A percentile compares a stretch with the other conserved stretches of the same genome.
Conservation (phyloP, 2,888 invertebrate genomes). For the Conchocele bisecta region DNA sequence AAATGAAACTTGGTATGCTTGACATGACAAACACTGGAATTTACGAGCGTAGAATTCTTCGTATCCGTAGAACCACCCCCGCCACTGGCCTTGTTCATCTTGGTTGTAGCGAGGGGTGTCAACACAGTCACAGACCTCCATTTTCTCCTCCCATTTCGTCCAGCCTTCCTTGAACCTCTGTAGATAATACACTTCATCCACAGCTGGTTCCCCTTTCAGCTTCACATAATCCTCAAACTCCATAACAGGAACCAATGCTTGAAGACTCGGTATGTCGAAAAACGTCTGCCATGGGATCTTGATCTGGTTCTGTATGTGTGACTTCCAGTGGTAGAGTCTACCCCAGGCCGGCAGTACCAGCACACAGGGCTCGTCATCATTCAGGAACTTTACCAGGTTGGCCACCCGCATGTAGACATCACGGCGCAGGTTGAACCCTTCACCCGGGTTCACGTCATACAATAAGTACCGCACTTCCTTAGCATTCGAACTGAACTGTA, state of each 20-base stretch:
- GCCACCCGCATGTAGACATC: constrained; percentile 98
- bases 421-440: constrained; percentile 97
- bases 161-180: constrained; percentile 94
- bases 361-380: constrained; percentile 83
- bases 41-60: constrained; percentile 87
- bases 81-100: constrained; percentile 76
- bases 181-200: constrained; percentile 91
- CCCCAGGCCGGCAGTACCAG: constrained; percentile 96
- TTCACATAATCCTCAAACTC: constrained; percentile 92
- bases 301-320: constrained; percentile 83
- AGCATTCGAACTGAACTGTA: constrained; percentile 23
- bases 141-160: constrained; percentile 93
- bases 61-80: constrained; percentile 89
- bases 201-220: constrained; percentile 84
- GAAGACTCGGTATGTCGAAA: constrained; percentile 92
- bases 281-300: constrained; percentile 91
- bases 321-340: constrained; percentile 93
- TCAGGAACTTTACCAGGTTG: constrained; percentile 89
- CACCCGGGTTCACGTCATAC: constrained; percentile 96
- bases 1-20: constrained; percentile 85
- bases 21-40: constrained; percentile 91
- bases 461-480: constrained; percentile 87
- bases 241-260: constrained; percentile 91
- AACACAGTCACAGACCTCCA: constrained; percentile 86
- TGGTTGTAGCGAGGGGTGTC: constrained; percentile 74